Percentiles rank a stretch among this genome's conserved stretches.
Evolutionary conservation across 2,888 invertebrate genomes (phyloP).

Genomic region (Psococerastis gibbosa): DNA sequence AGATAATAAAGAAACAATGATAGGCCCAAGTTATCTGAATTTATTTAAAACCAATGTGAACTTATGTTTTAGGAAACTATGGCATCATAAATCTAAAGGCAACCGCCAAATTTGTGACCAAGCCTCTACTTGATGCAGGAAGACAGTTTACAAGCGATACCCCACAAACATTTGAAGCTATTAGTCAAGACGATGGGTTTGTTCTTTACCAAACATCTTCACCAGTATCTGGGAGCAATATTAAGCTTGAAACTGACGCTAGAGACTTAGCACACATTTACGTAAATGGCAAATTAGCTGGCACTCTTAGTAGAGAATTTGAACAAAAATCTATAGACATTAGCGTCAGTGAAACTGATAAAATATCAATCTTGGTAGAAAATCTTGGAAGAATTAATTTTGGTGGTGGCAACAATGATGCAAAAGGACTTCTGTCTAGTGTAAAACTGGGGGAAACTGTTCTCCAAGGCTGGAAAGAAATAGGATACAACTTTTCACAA

Average conservation of each 20-base stretch:
- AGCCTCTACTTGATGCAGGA: constrained; percentile 25
- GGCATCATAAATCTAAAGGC: constrained; percentile 13
- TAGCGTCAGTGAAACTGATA: constrained; percentile 12
- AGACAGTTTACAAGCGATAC: constrained; percentile 26
- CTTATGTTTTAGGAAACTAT: not conserved
- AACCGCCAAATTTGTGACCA: constrained; percentile 14
- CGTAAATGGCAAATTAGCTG: constrained; percentile 29
- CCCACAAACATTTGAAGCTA: constrained; percentile 41
- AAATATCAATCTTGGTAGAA: constrained; percentile 17
- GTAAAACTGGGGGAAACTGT: constrained; percentile 32
- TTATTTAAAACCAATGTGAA: no score
- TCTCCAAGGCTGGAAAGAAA: constrained; percentile 43
- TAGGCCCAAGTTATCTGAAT: no score
- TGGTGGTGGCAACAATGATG: constrained; percentile 29
- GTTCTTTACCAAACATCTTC: constrained; percentile 40
- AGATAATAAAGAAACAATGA: no score
- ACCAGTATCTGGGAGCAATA: constrained; percentile 18
- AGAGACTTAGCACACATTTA: constrained; percentile 51
- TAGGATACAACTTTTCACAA: constrained; percentile 30
- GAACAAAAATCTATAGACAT: not conserved
- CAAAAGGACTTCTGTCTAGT: constrained; percentile 34
- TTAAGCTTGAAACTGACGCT: constrained; percentile 23
- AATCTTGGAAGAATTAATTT: constrained; percentile 69
- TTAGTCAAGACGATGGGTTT: constrained; percentile 40
- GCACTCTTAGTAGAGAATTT: not conserved